Evolutionary conservation across 2,888 invertebrate genomes (phyloP).

Genomic region (Eupithecia insigniata): DNA sequence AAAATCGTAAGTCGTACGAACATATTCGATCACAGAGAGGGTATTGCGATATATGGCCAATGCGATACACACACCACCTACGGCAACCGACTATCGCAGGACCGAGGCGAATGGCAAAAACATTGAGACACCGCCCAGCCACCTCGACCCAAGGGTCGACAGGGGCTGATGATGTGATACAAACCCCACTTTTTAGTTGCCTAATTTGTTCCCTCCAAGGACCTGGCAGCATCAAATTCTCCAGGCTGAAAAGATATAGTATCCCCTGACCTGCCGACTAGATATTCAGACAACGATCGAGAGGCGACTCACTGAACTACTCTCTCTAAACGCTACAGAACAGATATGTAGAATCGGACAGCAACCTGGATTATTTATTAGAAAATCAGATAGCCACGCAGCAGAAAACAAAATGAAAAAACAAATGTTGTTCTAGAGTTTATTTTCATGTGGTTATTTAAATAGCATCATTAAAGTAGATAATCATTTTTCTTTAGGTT

Average conservation of each 20-base stretch:
- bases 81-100: not conserved
- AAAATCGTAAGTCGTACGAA: conserved; percentile 6
- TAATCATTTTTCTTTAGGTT: not conserved
- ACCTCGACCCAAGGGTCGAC: too few species aligned
- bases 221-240: too few species aligned
- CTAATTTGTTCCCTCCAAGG: too few species aligned
- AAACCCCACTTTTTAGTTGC: not conserved
- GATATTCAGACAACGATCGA: too few species aligned
- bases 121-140: not conserved
- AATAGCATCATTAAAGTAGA: not conserved
- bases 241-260: too few species aligned
- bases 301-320: too few species aligned
- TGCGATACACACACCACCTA: not conserved
- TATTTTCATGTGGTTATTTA: not conserved
- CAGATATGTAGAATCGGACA: too few species aligned
- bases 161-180: not conserved
- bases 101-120: not conserved
- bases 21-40: not conserved
- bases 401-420: too few species aligned
- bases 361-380: too few species aligned
- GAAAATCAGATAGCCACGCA: too few species aligned
- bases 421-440: not conserved
- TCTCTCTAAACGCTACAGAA: too few species aligned
- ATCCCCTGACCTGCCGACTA: too few species aligned
- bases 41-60: not conserved